phyloP scores from a whole-genome alignment of 2,797 vertebrate genomes.

The Intellagama lesueurii region DNA sequence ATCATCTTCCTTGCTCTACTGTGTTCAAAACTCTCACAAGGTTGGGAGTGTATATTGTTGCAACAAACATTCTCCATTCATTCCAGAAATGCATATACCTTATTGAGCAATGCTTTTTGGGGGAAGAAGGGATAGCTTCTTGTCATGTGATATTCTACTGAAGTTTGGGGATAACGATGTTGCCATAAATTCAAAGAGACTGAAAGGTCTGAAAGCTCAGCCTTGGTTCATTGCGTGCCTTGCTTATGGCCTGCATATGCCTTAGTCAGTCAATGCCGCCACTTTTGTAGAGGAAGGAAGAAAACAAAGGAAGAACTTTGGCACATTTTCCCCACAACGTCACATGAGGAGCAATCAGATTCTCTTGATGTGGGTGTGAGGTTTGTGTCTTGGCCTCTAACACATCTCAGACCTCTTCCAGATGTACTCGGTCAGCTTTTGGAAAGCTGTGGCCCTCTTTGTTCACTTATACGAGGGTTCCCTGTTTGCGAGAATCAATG shows the following conservation, averaged over 20 bases:
- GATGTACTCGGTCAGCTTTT: slow-evolving; percentile 54
- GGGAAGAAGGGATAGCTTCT: no score
- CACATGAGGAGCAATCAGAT: slow-evolving; percentile 60
- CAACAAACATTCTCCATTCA: background rate
- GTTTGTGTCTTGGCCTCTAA: slow-evolving; percentile 61
- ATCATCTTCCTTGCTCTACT: background rate
- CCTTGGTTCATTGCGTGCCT: slow-evolving; percentile 31
- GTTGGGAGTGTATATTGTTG: background rate
- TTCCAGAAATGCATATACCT: background rate
- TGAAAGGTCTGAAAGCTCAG: slow-evolving; percentile 27
- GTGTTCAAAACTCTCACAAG: no score
- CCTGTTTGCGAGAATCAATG: background rate
- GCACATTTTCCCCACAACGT: slow-evolving; percentile 47
- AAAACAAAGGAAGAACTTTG: background rate
- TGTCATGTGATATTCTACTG: background rate
- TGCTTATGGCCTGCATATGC: slow-evolving; percentile 42
- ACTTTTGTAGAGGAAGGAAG: slow-evolving; percentile 40
- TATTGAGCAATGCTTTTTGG: background rate
- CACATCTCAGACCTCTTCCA: slow-evolving; percentile 59
- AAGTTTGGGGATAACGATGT: background rate
- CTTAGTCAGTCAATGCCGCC: slow-evolving; percentile 46
- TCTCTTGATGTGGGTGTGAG: slow-evolving; percentile 60
- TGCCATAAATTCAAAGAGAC: slow-evolving; percentile 27
- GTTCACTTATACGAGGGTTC: slow-evolving; percentile 20
- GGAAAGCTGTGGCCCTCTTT: slow-evolving; percentile 51